Base-by-base conservation (phyloP, 35 echinoderm and acorn worm species). In the Chiridota heheva region DNA sequence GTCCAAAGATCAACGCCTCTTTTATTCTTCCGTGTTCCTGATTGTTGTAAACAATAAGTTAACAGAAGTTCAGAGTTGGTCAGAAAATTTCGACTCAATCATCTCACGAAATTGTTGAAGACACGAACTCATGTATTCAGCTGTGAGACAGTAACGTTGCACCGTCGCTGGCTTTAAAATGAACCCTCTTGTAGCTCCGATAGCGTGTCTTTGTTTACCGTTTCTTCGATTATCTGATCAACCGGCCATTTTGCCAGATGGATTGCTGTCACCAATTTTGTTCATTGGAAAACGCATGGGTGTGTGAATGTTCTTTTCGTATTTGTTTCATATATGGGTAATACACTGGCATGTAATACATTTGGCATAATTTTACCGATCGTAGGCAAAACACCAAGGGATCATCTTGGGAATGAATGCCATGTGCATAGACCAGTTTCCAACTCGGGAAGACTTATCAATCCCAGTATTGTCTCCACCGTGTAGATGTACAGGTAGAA, bases 341-440 rank as follows among this genome's bases (percentile, higher is more conserved):
- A 82, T 85, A 90, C 5, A 63, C 71, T 32, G 75, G 62, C 18
- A 90, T 36, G 56, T n/a, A n/a, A n/a, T n/a, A n/a, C 77, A 84
- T n/a, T 79, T 57, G 6, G 72, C 32, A 63, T 91, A 86, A 39
- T 91, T 91, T 35, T 37, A 18, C 8, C 49, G 28, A 42, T 86
- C 63, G 72, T 91, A 72, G 0, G 73, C 73, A 86, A 86, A 91
- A 13, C 73, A 28, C 82, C 73, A 91, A 15, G 82, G 72, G 5
- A 86, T n/a, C 44, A 91, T 17, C 5, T 2, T 17, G 72, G 64
- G 25, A 2, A 92, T 33, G n/a, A 59, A 53, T 12, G 90, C 62
- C n/a, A 92, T 72, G 38, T 92, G 83, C 29, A 86, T 42, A 36
- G 45, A 8, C 90, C 83, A 86, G 41, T 80, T 42, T 40, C 90